Percentiles rank a stretch among this genome's conserved stretches.
Conservation (phyloP, 1,140 invertebrate species). For the Ladona fulva region DNA sequence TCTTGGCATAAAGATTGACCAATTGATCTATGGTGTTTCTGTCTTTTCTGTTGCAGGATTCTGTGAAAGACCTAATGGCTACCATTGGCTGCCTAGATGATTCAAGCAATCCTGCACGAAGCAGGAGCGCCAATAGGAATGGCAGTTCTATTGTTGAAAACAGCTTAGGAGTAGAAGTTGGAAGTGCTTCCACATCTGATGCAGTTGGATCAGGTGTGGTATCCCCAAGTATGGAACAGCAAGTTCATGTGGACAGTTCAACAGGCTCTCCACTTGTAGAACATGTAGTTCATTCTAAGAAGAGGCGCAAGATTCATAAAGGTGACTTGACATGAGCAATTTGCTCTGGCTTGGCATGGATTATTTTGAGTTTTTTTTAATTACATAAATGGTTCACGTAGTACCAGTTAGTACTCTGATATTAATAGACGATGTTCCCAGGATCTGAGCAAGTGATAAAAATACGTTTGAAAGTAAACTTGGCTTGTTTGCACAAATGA, state of each 20-base stretch:
- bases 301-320: neutral
- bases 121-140: slow-evolving; percentile 32
- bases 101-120: slow-evolving; percentile 37
- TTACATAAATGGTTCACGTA: too few relatives aligned
- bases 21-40: neutral
- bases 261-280: neutral
- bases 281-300: neutral
- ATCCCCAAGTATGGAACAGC: neutral
- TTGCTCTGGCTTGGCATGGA: too few relatives aligned
- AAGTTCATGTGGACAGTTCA: neutral
- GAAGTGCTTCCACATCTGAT: neutral
- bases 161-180: too few relatives aligned
- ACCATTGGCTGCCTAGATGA: slow-evolving; percentile 72
- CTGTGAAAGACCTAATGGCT: slow-evolving; percentile 72
- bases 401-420: too few relatives aligned
- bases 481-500: too few relatives aligned
- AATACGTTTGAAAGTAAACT: too few relatives aligned
- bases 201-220: neutral
- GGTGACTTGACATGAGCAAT: neutral
- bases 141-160: neutral
- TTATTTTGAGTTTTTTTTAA: too few relatives aligned
- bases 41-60: slow-evolving; percentile 43
- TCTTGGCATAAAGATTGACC: too few relatives aligned
- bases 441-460: too few relatives aligned
- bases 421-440: too few relatives aligned